Conservation (phyloP, 2,797 vertebrate species). For the Centroberyx gerrardi region DNA sequence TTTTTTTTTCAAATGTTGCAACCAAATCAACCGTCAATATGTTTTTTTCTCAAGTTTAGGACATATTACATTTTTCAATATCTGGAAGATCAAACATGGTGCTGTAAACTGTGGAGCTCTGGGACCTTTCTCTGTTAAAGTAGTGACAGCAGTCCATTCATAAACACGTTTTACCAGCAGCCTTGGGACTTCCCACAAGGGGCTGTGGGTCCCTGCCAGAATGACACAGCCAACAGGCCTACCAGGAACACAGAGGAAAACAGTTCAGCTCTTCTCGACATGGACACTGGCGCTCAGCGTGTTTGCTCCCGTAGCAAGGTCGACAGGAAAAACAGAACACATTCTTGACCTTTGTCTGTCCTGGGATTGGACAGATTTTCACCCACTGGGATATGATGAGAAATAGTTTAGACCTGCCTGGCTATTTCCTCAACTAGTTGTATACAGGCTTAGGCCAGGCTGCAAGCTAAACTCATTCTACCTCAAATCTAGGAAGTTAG, state of each 20-base stretch:
- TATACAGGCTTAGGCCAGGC: not conserved
- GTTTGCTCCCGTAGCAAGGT: conserved; percentile 47
- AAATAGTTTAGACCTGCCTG: conserved; percentile 26
- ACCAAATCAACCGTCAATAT: not conserved
- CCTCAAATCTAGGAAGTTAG: conserved; percentile 30
- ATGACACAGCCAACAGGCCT: conserved; percentile 66
- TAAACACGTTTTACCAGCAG: conserved; percentile 78
- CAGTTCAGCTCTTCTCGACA: conserved; percentile 47
- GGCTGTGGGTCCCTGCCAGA: conserved; percentile 59
- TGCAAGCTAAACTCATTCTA: conserved; percentile 4
- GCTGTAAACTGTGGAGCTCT: conserved; percentile 28
- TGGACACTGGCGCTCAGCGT: conserved; percentile 43
- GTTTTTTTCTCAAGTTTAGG: not conserved
- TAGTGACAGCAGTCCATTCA: conserved; percentile 74
- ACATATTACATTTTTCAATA: not conserved
- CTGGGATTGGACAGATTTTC: conserved; percentile 6
- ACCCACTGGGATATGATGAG: conserved; percentile 44
- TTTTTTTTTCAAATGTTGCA: not conserved
- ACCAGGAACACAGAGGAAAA: conserved; percentile 58
- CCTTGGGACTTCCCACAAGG: conserved; percentile 75
- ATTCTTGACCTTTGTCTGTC: conserved; percentile 36
- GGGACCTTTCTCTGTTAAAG: conserved; percentile 53
- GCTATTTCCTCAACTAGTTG: conserved; percentile 50
- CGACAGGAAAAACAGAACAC: conserved; percentile 47
- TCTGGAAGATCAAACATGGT: not conserved